These are phyloP conservation scores for Fukomys damarensis DNA, from an alignment of 2,113 vertebrate genomes.

Conservation along the genomic window DNA sequence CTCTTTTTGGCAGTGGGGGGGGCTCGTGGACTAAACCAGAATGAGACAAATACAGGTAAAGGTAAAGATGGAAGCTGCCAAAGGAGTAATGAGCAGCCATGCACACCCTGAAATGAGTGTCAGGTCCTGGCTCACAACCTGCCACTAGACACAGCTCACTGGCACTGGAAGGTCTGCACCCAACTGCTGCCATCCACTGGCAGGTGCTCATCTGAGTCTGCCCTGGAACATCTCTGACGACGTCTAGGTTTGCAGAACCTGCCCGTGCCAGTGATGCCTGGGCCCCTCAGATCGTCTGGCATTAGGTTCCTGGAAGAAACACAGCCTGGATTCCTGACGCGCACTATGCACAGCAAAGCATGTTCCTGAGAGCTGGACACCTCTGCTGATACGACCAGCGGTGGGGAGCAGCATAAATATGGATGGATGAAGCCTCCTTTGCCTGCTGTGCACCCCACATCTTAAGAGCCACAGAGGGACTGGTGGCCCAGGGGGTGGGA, in stretches of 20 bases:
- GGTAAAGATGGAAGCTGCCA: background rate
- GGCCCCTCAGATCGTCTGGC: background rate
- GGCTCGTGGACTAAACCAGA: background rate
- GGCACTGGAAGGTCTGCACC: background rate
- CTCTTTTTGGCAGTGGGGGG: background rate
- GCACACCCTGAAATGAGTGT: no score
- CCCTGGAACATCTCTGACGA: background rate
- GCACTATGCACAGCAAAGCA: background rate
- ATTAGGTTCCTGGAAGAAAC: background rate
- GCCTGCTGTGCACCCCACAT: background rate
- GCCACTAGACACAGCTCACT: background rate
- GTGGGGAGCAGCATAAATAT: background rate
- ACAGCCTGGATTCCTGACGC: background rate
- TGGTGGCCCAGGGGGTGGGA: background rate
- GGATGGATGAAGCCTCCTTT: background rate
- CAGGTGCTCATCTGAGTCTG: background rate
- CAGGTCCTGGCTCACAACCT: background rate
- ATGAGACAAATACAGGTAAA: no score
- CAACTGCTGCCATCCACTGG: background rate
- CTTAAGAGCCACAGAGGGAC: background rate
- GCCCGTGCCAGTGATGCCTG: background rate
- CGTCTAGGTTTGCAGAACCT: background rate
- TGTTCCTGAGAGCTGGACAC: background rate
- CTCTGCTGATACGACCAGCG: background rate
- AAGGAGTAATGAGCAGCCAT: fast-evolving